Percentiles rank a stretch among this genome's conserved stretches.
phyloP scores from a whole-genome alignment of 2,888 invertebrate genomes.

The Harpalus rufipes region DNA sequence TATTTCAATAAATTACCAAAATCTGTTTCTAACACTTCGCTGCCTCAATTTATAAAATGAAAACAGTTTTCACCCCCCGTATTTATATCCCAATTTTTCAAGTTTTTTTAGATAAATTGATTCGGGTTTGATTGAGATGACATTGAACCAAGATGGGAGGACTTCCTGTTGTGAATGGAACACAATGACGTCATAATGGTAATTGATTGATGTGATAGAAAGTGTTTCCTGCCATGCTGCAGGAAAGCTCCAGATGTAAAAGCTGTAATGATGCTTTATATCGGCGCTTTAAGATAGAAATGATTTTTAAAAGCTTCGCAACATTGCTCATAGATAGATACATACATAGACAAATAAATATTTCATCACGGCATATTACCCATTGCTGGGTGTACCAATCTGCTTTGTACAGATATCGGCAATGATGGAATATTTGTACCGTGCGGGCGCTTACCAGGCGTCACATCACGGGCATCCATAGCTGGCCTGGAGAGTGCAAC shows the following conservation, averaged over 20 bases:
- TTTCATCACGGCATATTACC: no score
- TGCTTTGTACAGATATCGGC: no score
- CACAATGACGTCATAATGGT: slow-evolving; percentile 33
- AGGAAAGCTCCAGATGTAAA: neutral
- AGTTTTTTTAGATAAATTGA: slow-evolving; percentile 26
- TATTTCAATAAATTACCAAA: slow-evolving; percentile 28
- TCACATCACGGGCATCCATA: no score
- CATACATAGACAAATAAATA: no score
- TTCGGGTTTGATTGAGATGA: slow-evolving; percentile 24
- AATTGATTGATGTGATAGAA: slow-evolving; percentile 34
- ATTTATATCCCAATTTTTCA: slow-evolving; percentile 34
- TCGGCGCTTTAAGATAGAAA: neutral
- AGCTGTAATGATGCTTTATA: slow-evolving; percentile 20
- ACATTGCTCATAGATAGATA: neutral
- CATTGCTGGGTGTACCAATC: no score
- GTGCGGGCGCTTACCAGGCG: no score
- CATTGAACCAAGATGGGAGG: neutral
- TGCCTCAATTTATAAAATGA: slow-evolving; percentile 18
- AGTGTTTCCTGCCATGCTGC: slow-evolving; percentile 6
- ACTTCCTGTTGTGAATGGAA: slow-evolving; percentile 2
- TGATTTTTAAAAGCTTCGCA: neutral
- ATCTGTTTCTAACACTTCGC: slow-evolving; percentile 16
- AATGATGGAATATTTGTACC: no score
- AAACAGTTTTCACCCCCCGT: neutral
- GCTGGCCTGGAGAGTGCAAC: no score